Base-by-base conservation (phyloP, 2,888 invertebrate species). In the Pollenia amentaria region DNA sequence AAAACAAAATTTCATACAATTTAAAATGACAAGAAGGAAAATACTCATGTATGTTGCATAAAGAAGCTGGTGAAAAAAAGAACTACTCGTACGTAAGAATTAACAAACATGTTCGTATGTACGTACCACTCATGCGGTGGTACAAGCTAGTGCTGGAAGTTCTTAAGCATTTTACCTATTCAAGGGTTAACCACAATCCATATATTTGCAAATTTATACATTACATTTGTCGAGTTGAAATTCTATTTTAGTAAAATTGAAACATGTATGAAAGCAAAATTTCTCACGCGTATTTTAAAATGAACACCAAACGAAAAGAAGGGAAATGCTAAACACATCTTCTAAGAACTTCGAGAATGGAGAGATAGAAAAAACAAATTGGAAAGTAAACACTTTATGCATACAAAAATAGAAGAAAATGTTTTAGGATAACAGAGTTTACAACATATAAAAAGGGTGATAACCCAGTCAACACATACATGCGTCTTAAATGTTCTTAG, bases 301-400 rank as follows among this genome's bases (percentile, higher is more conserved):
- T 75, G 75, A 80, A 60, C 29, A 65, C 0, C 48, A 18, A 9
- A 1, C 16, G 21, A 42, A 21, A 48, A 55, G 12, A 72, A 29
- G 77, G 29, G 29, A 29, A 29, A 6, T 29, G 62, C 18, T 44
- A 55, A 60, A 80, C 40, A 64, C 57, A 82, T 21, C 0, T 3
- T 42, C 62, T 18, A 46, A n/a, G 29, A 79, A 76, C 67, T 55
- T 7, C 16, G 46, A 51, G 46, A 60, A 46, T 18, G 14, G 2
- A 40, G 55, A 73, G 57, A 51, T 60, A 48, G 65, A 62, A 80
- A 48, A 64, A 88, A 88, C 88, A 88, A 89, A 88, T 88, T 87
- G 84, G 67, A 69, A 80, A 87, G 69, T 53, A 80, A 87, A 87
- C 89, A 88, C 84, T 87, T 89, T 77, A 89, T 89, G 89, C 87